Evolutionary conservation across 2,113 vertebrate genomes (phyloP).

Genomic region (Chaenocephalus aceratus): DNA sequence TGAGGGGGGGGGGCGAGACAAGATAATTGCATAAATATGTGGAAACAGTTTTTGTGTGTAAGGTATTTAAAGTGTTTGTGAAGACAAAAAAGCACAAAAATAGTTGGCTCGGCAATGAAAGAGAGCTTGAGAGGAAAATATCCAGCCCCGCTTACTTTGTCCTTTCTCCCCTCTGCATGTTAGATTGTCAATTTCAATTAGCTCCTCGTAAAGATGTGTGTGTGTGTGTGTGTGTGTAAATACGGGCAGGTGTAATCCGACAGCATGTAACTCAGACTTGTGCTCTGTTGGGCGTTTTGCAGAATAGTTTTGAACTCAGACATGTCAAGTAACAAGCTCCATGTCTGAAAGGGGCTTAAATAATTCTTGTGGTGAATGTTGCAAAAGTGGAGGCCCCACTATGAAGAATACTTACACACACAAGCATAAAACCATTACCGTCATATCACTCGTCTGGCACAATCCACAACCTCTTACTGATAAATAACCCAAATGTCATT

Average conservation of each 20-base stretch:
- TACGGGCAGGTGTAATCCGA: background rate
- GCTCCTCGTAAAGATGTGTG: background rate
- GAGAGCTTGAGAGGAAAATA: background rate
- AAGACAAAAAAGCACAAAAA: conserved; percentile 2
- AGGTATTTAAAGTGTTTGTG: background rate
- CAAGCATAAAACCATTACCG: conserved; percentile 47
- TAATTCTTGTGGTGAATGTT: conserved; percentile 32
- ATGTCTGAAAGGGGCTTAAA: conserved; percentile 31
- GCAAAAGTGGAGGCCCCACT: conserved; percentile 27
- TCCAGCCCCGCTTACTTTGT: background rate
- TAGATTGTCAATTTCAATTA: background rate
- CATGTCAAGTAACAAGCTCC: background rate
- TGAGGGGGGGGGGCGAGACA: background rate
- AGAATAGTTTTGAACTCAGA: background rate
- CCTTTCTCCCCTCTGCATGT: conserved; percentile 4
- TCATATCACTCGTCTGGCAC: conserved; percentile 28
- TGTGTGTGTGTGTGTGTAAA: background rate
- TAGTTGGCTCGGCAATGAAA: background rate
- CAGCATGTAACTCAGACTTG: background rate
- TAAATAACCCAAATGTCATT: conserved; percentile 60
- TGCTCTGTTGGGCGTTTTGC: background rate
- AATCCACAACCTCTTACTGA: conserved; percentile 40
- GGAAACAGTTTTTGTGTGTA: background rate
- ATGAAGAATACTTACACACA: conserved; percentile 47
- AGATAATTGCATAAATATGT: background rate